Base-by-base conservation (phyloP, 2,888 invertebrate genomes). In the Drosophila hamatofila region DNA sequence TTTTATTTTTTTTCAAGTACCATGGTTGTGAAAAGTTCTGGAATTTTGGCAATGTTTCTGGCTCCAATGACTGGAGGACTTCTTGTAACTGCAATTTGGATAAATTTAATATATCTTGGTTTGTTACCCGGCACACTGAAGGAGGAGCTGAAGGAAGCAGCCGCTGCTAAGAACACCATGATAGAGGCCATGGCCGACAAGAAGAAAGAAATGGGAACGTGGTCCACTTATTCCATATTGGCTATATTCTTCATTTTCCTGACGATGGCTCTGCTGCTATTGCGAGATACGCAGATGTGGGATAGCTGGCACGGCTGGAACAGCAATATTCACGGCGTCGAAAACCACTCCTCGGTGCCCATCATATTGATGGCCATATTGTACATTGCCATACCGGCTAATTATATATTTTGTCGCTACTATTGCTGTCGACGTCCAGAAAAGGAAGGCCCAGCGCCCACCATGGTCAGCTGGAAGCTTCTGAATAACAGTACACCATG, bases 381-480 rank as follows among this genome's bases (percentile, higher is more conserved):
- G 0, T 55, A 18, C 14, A 77, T 89, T 46, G 69, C 68, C 0
- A 4, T 89, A 0, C 73, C 86, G 9, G 72, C 75, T 0, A 89
- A 86, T 44, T 80, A 68, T 42, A 7, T 67, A 0, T 86, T 86
- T 23, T 80, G 80, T 30, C 68, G 55, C 0, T 86, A 86, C 27
- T 89, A 80, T 16, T 37, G 54, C 5, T 89, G 89, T n/a, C 61
- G 56, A 0, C 23, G 39, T 14, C 80, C 85, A 0, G 23, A 21
- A 0, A 69, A 66, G 12, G 37, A 27, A 7, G 76, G 56, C 2
- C 18, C 51, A 2, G 2, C 62, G 2, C 76, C 78, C 0, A 67
- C 87, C 1, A 7, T 83, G 7, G 23, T 84, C 6, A 27, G 27
- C 23, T 89, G 87, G 87, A 89, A 75, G 68, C 3, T 23, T 0